Base-by-base conservation (phyloP, 2,797 vertebrate species). In the Fundulus diaphanus region DNA sequence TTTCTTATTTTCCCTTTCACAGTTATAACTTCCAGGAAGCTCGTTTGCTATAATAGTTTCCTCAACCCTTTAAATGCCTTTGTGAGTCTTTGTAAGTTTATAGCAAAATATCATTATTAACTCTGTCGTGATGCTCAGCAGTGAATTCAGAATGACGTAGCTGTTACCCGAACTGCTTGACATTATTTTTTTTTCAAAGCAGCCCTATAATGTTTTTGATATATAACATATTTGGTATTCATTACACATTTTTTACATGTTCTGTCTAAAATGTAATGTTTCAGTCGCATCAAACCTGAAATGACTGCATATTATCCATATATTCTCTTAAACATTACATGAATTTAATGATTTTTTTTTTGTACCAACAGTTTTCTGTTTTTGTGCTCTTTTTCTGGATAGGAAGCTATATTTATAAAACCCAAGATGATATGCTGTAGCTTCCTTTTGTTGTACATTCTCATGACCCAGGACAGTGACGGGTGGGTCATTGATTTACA, bases 11-110 rank as follows among this genome's bases (percentile, higher is more conserved):
- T 82, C 57, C 33, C 7, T 20, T 61, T 3, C 31, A 61, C 0
- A 35, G 13, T 35, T 40, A 15, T 13, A 40, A 24, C 35, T 40
- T 93, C 89, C 84, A 82, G 81, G 86, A 82, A 78, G 52, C 80
- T 79, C 82, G 67, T 85, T 92, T 87, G 82, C 90, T 87, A 87
- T 90, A 87, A 92, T 92, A 90, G 87, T 54, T 83, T 84, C 85
- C 87, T 76, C 74, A 56, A 81, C 85, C 90, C 88, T 89, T 85
- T 93, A 92, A 93, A 94, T 92, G 93, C 89, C 82, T 91, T 81
- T 90, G 92, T 90, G 90, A 90, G 86, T 89, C 85, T 92, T 90
- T 90, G 83, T 78, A 85, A 91, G 93, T 94, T 91, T 88, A 92
- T 92, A 85, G 81, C n/a, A n/a, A n/a, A 88, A 94, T 94, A 84